A percentile compares a stretch with the other conserved stretches of the same genome.
Conservation (phyloP, 2,113 vertebrate genomes). For the Phaethornis superciliosus region DNA sequence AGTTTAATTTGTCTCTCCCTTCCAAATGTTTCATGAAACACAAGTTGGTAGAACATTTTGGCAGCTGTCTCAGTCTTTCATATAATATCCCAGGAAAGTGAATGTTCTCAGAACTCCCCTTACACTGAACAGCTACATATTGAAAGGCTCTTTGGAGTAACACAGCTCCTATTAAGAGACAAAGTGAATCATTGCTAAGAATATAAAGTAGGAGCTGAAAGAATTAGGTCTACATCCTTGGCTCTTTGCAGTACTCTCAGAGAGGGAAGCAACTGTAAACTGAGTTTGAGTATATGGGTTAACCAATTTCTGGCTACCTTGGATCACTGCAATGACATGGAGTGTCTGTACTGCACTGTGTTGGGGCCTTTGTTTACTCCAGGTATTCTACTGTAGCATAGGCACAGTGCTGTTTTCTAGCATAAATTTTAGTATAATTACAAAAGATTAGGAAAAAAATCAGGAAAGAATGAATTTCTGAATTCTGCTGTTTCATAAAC, state of each 20-base stretch:
- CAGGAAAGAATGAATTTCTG: not conserved
- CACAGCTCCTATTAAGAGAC: not conserved
- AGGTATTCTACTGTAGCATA: not conserved
- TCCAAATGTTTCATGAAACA: conserved; percentile 3
- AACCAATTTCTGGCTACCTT: not conserved
- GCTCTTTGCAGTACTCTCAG: not conserved
- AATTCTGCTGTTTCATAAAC: not conserved
- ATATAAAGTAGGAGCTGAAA: not conserved
- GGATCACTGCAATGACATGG: not conserved
- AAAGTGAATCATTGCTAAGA: not conserved
- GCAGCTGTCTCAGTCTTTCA: not conserved
- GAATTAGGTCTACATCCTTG: not conserved
- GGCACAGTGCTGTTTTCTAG: not conserved
- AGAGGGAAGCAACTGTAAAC: not conserved
- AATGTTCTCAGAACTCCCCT: conserved; percentile 14
- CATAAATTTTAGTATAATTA: conserved; percentile 25
- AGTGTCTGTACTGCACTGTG: not conserved
- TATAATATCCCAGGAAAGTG: conserved; percentile 15
- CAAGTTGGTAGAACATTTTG: not conserved
- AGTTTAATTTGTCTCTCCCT: not conserved
- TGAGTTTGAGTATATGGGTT: not conserved
- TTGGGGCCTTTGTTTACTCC: not conserved
- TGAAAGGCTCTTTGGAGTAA: conserved; percentile 29
- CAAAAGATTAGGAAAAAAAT: not conserved
- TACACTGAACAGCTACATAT: not conserved